phyloP scores from a whole-genome alignment of 2,888 invertebrate species.

The Mamestra brassicae region DNA sequence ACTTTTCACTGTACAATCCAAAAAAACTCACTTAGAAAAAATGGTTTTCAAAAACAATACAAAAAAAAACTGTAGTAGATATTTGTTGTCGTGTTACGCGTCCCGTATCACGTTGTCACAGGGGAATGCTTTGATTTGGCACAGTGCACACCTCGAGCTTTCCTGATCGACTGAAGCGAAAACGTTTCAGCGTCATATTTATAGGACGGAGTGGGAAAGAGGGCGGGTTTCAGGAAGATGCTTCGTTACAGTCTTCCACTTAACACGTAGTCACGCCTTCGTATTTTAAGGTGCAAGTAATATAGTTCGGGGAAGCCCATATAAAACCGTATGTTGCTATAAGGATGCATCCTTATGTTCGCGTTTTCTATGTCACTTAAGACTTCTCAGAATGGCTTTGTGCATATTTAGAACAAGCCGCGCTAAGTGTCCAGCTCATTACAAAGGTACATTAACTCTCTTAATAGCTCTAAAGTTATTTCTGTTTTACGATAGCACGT shows the following conservation, averaged over 20 bases:
- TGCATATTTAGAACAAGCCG: constrained; percentile 43
- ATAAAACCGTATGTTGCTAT: constrained; percentile 74
- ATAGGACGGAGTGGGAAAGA: constrained; percentile 81
- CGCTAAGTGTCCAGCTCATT: constrained; percentile 34
- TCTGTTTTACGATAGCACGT: constrained; percentile 43
- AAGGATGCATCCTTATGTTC: constrained; percentile 69
- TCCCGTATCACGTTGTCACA: constrained; percentile 83
- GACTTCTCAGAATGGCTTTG: constrained; percentile 56
- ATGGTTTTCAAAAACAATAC: constrained; percentile 61
- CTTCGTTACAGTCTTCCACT: constrained; percentile 81
- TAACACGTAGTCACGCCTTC: constrained; percentile 83
- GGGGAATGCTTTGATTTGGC: constrained; percentile 81
- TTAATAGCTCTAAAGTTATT: constrained; percentile 54
- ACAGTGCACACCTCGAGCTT: constrained; percentile 83
- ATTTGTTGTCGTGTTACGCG: constrained; percentile 72
- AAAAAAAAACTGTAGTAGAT: constrained; percentile 66
- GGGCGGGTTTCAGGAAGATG: constrained; percentile 86
- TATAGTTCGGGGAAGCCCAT: constrained; percentile 88
- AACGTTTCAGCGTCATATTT: constrained; percentile 85
- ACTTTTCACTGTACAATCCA: constrained; percentile 70
- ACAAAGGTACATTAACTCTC: constrained; percentile 50
- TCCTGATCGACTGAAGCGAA: constrained; percentile 87
- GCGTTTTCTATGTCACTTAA: constrained; percentile 67
- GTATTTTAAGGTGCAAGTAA: constrained; percentile 81
- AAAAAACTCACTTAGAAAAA: constrained; percentile 68